These are phyloP conservation scores for Tupaia tana DNA, from an alignment of 2,113 vertebrate genomes.

Conservation along the genomic window DNA sequence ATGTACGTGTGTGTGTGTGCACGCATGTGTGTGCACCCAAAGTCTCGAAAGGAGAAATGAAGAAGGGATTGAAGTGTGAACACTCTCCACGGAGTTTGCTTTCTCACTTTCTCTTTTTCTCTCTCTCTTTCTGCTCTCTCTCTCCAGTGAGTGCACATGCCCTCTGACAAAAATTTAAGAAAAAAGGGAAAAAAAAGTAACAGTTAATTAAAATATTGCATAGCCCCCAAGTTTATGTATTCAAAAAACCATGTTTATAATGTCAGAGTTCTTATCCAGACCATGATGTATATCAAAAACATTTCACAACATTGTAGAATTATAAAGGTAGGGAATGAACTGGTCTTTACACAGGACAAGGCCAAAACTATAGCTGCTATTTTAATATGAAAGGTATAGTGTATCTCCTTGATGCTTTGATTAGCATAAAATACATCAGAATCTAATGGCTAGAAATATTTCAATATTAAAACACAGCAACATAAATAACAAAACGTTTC, in stretches of 20 bases:
- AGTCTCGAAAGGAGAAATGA: too few relatives aligned
- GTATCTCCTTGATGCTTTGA: not conserved
- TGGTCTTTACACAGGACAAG: not conserved
- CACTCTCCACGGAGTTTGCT: too few relatives aligned
- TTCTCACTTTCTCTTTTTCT: too few relatives aligned
- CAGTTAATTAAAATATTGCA: not conserved
- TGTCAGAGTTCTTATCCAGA: not conserved
- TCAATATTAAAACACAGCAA: not conserved
- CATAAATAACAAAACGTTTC: not conserved
- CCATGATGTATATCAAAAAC: not conserved
- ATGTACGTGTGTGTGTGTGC: too few relatives aligned
- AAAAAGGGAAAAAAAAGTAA: too few relatives aligned
- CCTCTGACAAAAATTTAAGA: too few relatives aligned
- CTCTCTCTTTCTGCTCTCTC: too few relatives aligned
- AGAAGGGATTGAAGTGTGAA: too few relatives aligned
- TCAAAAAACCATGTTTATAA: not conserved
- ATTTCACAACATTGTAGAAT: not conserved
- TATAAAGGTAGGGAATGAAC: not conserved
- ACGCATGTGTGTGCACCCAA: too few relatives aligned
- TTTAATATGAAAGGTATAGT: not conserved
- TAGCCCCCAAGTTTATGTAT: not conserved
- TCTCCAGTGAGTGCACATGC: too few relatives aligned
- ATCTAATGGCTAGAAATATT: conserved; percentile 27
- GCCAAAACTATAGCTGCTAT: not conserved
- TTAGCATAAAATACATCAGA: conserved; percentile 2